A percentile compares a stretch with the other conserved stretches of the same genome.
These are phyloP conservation scores for Perithous albicinctus DNA, from an alignment of 2,888 invertebrate species.

Conservation along the genomic window DNA sequence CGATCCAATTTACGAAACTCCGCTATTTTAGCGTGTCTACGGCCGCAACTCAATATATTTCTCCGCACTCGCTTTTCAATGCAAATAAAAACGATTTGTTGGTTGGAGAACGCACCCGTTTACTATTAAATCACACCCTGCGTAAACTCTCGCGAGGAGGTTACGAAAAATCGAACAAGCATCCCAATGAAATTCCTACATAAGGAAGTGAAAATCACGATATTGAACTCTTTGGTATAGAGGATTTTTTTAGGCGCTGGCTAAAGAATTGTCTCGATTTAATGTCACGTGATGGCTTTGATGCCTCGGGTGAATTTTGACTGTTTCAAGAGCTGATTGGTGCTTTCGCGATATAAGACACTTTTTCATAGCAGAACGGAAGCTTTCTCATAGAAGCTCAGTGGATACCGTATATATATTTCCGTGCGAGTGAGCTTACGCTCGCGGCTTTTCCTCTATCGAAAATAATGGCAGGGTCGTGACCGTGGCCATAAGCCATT, in stretches of 20 bases:
- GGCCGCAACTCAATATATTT: not conserved
- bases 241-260: not conserved
- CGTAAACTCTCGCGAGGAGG: not conserved
- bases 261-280: too few species aligned
- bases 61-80: not conserved
- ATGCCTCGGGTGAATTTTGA: too few species aligned
- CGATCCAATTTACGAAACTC: constrained; percentile 17
- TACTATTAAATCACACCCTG: not conserved
- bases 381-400: too few species aligned
- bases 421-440: too few species aligned
- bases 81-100: not conserved
- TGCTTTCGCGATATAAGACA: too few species aligned
- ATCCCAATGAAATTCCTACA: not conserved
- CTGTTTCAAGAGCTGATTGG: too few species aligned
- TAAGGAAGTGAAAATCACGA: not conserved
- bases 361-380: too few species aligned
- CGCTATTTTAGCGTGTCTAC: constrained; percentile 1
- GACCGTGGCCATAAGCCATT: constrained; percentile 27
- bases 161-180: not conserved
- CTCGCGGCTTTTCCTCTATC: not conserved
- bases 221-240: not conserved
- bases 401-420: not conserved
- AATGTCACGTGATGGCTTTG: too few species aligned
- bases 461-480: constrained; percentile 41
- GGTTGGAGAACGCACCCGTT: not conserved